These are phyloP conservation scores for Pseudococcus jackbeardsleyi DNA, from an alignment of 2,888 invertebrate genomes.

Conservation along the genomic window DNA sequence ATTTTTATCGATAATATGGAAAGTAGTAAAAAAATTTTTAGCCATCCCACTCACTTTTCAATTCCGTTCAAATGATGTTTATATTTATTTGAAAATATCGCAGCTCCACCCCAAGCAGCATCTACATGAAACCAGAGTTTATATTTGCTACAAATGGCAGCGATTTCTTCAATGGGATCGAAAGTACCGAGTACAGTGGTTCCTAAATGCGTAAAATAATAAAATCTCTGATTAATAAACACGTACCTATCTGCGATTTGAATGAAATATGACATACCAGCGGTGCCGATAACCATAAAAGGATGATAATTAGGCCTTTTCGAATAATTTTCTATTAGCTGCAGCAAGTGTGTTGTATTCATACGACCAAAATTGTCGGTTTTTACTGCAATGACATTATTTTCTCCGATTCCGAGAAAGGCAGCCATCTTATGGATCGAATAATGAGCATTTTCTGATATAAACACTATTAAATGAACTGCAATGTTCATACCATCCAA, in stretches of 20 bases:
- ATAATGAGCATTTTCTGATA: conserved; percentile 92
- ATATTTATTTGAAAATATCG: conserved; percentile 83
- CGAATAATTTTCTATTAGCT: conserved; percentile 75
- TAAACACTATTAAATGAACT: conserved; percentile 82
- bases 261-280: conserved; percentile 69
- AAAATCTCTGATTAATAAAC: background rate
- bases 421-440: conserved; percentile 89
- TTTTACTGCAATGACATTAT: conserved; percentile 84
- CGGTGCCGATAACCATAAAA: conserved; percentile 87
- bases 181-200: conserved; percentile 93
- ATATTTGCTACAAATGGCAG: conserved; percentile 81
- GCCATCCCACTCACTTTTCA: conserved; percentile 76
- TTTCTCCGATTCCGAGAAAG: conserved; percentile 88
- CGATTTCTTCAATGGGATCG: conserved; percentile 83
- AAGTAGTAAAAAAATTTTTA: background rate
- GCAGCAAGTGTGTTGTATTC: conserved; percentile 75
- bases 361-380: conserved; percentile 82
- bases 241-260: too few species aligned
- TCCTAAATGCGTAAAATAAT: conserved; percentile 71
- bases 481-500: conserved; percentile 77
- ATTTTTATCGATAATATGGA: background rate
- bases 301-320: conserved; percentile 79
- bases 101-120: conserved; percentile 94
- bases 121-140: conserved; percentile 93
- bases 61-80: conserved; percentile 81